phyloP scores from a whole-genome alignment of 2,797 vertebrate genomes.

The Enteromius viviparus region DNA sequence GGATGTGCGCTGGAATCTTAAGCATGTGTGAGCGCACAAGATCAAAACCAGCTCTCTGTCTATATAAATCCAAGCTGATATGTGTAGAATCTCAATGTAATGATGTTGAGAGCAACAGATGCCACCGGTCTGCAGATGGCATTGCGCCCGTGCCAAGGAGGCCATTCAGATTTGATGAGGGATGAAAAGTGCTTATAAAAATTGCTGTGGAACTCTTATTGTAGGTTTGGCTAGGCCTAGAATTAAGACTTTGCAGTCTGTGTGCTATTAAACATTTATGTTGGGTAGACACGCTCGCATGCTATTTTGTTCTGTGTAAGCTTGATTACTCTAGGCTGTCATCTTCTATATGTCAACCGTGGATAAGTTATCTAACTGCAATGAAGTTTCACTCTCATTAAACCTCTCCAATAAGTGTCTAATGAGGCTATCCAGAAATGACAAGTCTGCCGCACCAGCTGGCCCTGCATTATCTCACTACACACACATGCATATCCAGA shows the following conservation, averaged over 20 bases:
- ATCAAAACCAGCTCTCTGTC: conserved; percentile 42
- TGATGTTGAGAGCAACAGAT: conserved; percentile 31
- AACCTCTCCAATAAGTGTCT: conserved; percentile 23
- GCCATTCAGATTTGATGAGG: conserved; percentile 24
- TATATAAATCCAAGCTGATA: conserved; percentile 45
- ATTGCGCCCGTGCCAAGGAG: conserved; percentile 7
- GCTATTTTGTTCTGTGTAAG: not conserved
- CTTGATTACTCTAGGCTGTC: conserved; percentile 6
- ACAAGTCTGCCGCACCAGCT: conserved; percentile 35
- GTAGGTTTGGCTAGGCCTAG: conserved; percentile 15
- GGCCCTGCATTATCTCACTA: conserved; percentile 17
- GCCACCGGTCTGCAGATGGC: conserved; percentile 30
- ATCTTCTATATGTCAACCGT: conserved; percentile 36
- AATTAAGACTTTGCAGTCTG: conserved; percentile 11
- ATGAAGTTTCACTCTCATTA: conserved; percentile 29
- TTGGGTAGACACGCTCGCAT: not conserved
- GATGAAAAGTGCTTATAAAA: conserved; percentile 11
- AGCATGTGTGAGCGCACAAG: conserved; percentile 41
- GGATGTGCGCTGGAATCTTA: conserved; percentile 53
- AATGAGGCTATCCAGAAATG: conserved; percentile 32
- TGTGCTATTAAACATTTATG: conserved; percentile 1
- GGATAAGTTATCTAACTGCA: conserved; percentile 35
- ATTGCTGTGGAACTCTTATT: conserved; percentile 22
- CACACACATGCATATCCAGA: conserved; percentile 1
- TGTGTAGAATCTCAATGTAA: conserved; percentile 22